Conservation (phyloP, 2,797 vertebrate genomes). For the Propithecus perrieri region DNA sequence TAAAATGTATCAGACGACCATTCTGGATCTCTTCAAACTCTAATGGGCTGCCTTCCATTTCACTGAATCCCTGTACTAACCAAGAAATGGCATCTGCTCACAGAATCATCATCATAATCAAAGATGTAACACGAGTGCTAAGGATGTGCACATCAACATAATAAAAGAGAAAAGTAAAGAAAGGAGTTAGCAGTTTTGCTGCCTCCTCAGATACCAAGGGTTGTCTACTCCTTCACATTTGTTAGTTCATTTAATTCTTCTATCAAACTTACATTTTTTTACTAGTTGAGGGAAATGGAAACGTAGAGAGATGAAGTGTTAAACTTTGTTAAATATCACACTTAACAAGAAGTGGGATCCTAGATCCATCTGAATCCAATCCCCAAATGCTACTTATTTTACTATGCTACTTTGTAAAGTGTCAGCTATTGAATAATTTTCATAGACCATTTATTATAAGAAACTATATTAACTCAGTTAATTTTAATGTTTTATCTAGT, state of each 20-base stretch:
- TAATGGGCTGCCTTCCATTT: not conserved
- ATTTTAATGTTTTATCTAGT: not conserved
- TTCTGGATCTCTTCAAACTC: not conserved
- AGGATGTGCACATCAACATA: not conserved
- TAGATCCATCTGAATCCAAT: not conserved
- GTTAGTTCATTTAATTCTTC: not conserved
- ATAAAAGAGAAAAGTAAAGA: not conserved
- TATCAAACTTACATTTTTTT: not conserved
- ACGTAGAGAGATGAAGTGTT: not conserved
- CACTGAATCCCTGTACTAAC: not conserved
- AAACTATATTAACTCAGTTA: not conserved
- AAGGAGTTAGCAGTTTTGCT: not conserved
- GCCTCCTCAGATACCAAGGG: not conserved
- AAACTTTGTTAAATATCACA: not conserved
- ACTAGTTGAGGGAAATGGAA: not conserved
- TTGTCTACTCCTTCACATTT: not conserved
- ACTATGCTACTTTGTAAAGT: not conserved
- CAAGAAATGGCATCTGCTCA: not conserved
- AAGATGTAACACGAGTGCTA: not conserved
- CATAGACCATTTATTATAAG: not conserved
- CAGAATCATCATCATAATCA: not conserved
- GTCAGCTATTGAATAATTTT: not conserved
- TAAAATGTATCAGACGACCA: not conserved
- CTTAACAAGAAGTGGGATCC: not conserved
- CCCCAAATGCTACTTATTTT: not conserved